Base-by-base conservation (phyloP, 1,140 invertebrate genomes). In the Gryllus bimaculatus region DNA sequence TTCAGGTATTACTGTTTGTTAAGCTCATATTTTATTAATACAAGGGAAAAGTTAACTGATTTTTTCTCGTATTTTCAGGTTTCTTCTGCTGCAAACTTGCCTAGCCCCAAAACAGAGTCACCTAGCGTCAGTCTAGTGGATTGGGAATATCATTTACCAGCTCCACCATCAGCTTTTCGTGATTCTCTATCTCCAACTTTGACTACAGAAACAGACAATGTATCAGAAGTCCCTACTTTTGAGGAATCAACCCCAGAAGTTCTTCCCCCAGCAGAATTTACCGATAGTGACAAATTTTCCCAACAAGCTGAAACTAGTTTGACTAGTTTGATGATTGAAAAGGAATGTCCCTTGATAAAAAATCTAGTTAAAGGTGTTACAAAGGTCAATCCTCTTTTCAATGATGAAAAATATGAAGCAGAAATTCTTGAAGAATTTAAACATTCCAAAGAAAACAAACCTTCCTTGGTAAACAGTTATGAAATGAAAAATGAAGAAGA, bases 61-160 rank as follows among this genome's bases (percentile, higher is more conserved):
- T 39, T 39, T 10, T 66, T 66, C 54, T 66, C 1, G 26, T 39
- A 39, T 66, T 66, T 66, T 66, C 18, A 66, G 54, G 54, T 13
- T 13, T 66, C 54, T 18, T 66, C 54, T 18, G 18, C 3, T 10
- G 54, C 10, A 66, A 66, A 18, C 18, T 18, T 66, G 18, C 54
- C 10, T 66, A 66, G 54, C 18, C 54, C 54, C 18, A 66, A 66
- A 66, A 66, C 54, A 66, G 54, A 13, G 54, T 66, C 54, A 13
- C 54, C 54, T 13, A 66, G 54, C 18, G 2, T 18, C 10, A 66
- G 54, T 66, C 7, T 47, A 18, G 78, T 81, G 13, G 88, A 90
- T 75, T 91, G 90, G 90, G 88, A 91, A 66, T 91, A 91, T 81
- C 87, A 89, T 81, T 84, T 91, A n/a, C 90, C 90, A 12, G 89